A percentile compares a stretch with the other conserved stretches of the same genome.
These are phyloP conservation scores for Dromius quadrimaculatus DNA, from an alignment of 2,888 invertebrate genomes.

Conservation along the genomic window DNA sequence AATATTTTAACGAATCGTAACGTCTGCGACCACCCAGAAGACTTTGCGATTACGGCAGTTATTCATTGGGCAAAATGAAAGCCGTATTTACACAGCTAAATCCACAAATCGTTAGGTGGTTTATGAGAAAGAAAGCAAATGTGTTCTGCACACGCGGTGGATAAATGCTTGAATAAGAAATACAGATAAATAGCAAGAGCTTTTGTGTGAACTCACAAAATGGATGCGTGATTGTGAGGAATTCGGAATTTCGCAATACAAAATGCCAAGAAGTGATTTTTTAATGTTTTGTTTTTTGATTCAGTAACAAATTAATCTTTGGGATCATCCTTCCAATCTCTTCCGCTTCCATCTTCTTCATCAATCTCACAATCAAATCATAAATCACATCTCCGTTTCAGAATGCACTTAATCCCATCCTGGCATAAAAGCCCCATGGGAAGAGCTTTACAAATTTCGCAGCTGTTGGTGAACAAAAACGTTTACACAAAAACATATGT, in stretches of 20 bases:
- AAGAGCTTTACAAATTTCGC: slow-evolving; percentile 44
- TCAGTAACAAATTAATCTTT: neutral
- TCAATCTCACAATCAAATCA: slow-evolving; percentile 20
- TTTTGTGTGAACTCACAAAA: neutral
- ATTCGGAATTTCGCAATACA: too few species aligned
- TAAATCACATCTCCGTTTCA: slow-evolving; percentile 16
- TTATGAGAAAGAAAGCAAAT: slow-evolving; percentile 12
- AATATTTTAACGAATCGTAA: slow-evolving; percentile 46
- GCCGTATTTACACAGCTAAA: slow-evolving; percentile 24
- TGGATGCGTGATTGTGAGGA: neutral
- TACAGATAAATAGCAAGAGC: slow-evolving; percentile 19
- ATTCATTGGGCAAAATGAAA: slow-evolving; percentile 20
- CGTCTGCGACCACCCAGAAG: slow-evolving; percentile 33
- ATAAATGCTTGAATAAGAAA: slow-evolving; percentile 14
- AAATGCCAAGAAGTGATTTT: too few species aligned
- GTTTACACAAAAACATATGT: slow-evolving; percentile 57
- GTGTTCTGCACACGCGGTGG: neutral
- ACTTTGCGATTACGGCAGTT: slow-evolving; percentile 35
- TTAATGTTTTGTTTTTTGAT: too few species aligned
- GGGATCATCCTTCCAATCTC: neutral
- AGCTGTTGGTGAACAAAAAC: slow-evolving; percentile 45
- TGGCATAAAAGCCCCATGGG: slow-evolving; percentile 40
- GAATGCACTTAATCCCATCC: slow-evolving; percentile 1
- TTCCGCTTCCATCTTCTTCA: neutral
- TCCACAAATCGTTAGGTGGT: slow-evolving; percentile 34